These are phyloP conservation scores for Lottia scabra DNA, from an alignment of 2,888 invertebrate genomes.

Conservation along the genomic window DNA sequence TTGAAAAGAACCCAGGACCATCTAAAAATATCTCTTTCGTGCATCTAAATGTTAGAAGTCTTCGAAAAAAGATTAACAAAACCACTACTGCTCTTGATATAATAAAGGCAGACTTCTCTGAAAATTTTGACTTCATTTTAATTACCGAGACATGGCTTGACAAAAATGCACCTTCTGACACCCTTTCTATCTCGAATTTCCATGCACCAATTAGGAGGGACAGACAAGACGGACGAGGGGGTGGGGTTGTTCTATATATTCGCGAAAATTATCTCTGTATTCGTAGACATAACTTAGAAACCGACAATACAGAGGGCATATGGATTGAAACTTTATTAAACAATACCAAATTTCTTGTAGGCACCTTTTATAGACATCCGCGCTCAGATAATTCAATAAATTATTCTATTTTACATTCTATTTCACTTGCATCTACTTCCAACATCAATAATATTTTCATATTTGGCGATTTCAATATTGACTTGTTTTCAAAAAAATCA, in stretches of 20 bases:
- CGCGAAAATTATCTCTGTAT: too few species aligned
- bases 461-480: not conserved
- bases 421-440: not conserved
- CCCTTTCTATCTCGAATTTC: too few species aligned
- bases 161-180: too few species aligned
- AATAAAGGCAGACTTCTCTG: too few species aligned
- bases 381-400: not conserved
- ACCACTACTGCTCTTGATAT: too few species aligned
- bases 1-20: too few species aligned
- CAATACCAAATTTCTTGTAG: not conserved
- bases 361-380: not conserved
- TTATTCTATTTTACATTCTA: not conserved
- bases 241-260: not conserved
- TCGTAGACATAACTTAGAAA: not conserved
- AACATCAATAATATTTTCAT: not conserved
- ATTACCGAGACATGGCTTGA: too few species aligned
- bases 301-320: constrained; percentile 2
- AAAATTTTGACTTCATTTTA: too few species aligned
- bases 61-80: too few species aligned
- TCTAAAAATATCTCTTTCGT: too few species aligned
- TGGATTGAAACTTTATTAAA: not conserved
- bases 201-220: not conserved
- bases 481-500: not conserved
- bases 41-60: too few species aligned
- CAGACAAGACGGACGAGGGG: not conserved